A percentile compares a stretch with the other conserved stretches of the same genome.
phyloP scores from a whole-genome alignment of 2,888 invertebrate genomes.

The Microctonus hyperodae region DNA sequence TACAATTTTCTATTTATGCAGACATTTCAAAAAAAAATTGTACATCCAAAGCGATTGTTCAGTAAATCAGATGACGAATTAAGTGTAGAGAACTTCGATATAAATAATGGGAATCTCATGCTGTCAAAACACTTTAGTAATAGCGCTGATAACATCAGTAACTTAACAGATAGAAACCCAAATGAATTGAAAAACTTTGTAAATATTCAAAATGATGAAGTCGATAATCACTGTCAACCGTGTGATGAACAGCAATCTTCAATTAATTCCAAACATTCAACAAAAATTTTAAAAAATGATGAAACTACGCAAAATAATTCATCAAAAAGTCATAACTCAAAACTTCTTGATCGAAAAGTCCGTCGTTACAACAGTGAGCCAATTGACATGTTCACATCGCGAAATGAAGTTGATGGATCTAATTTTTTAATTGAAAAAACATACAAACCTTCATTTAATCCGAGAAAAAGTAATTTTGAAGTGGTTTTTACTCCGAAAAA shows the following conservation, averaged over 20 bases:
- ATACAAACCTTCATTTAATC: conserved; percentile 42
- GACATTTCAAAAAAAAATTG: conserved; percentile 50
- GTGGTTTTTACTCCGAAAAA: conserved; percentile 36
- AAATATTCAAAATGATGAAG: conserved; percentile 42
- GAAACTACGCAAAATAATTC: conserved; percentile 8
- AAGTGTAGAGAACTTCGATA: conserved; percentile 49
- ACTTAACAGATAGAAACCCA: conserved; percentile 46
- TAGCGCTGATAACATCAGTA: conserved; percentile 56
- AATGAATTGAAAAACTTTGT: conserved; percentile 45
- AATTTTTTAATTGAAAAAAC: conserved; percentile 40
- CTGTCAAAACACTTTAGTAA: conserved; percentile 55
- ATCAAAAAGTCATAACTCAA: background rate
- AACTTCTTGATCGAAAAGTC: conserved; percentile 30
- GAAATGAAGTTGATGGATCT: conserved; percentile 26
- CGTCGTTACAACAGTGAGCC: conserved; percentile 54
- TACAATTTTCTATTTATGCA: conserved; percentile 41
- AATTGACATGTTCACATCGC: conserved; percentile 49
- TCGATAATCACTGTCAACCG: background rate
- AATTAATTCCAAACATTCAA: background rate
- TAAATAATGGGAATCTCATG: conserved; percentile 50
- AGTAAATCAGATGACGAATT: conserved; percentile 62
- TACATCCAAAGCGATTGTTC: conserved; percentile 48
- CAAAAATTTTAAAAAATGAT: background rate
- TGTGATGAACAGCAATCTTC: background rate
- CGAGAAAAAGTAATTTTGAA: conserved; percentile 38